Evolutionary conservation across 2,113 vertebrate genomes (phyloP).

Genomic region (Cryptotis parvus): DNA sequence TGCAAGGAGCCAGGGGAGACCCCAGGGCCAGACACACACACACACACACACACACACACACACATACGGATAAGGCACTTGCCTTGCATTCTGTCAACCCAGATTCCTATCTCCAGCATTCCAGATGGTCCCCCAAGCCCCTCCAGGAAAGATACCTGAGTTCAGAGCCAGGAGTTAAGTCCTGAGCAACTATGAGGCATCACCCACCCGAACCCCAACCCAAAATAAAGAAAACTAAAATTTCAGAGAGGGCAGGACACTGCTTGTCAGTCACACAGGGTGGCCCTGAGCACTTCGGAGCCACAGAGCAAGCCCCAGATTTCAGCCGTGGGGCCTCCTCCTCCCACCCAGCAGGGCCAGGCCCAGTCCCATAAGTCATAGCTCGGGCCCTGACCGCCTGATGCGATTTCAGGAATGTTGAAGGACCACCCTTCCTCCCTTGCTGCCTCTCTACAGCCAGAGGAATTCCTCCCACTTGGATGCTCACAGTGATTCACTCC

Average conservation of each 20-base stretch:
- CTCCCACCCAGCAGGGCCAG: not conserved
- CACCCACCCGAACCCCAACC: too few species aligned
- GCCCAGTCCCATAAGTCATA: not conserved
- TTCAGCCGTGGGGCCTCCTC: not conserved
- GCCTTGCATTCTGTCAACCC: too few species aligned
- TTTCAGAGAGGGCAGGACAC: not conserved
- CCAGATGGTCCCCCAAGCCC: too few species aligned
- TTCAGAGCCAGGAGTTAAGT: too few species aligned
- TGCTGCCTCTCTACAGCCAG: not conserved
- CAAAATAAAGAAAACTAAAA: too few species aligned
- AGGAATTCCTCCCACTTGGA: constrained; percentile 40
- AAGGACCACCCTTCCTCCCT: not conserved
- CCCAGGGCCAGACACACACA: not conserved
- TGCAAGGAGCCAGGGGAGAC: not conserved
- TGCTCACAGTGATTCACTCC: constrained; percentile 53
- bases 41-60: too few species aligned
- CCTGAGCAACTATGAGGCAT: too few species aligned
- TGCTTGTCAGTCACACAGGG: not conserved
- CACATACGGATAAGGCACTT: too few species aligned
- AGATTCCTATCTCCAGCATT: too few species aligned
- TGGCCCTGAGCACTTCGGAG: not conserved
- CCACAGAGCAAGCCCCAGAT: not conserved
- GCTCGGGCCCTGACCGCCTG: not conserved
- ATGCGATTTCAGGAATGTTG: constrained; percentile 10
- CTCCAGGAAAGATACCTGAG: too few species aligned